Conservation (phyloP, 2,113 vertebrate genomes). For the Gymnocephalus cernua region DNA sequence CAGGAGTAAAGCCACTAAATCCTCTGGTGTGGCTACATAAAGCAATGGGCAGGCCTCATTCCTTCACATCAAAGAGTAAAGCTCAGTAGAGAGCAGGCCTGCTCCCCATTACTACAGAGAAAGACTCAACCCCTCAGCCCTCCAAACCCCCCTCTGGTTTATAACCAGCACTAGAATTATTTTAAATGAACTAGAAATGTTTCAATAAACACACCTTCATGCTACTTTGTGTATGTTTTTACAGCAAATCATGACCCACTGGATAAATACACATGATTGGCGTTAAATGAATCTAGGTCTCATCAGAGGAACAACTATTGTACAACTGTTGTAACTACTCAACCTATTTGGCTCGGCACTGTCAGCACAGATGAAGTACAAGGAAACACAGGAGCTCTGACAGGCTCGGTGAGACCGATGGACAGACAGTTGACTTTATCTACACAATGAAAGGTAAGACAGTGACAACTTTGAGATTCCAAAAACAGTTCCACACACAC, state of each 20-base stretch:
- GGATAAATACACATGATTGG: constrained; percentile 21
- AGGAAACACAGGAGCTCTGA: constrained; percentile 32
- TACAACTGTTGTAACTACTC: neutral
- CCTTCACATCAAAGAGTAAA: constrained; percentile 74
- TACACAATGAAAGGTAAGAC: constrained; percentile 25
- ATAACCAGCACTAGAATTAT: constrained; percentile 35
- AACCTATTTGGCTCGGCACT: neutral
- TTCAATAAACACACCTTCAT: constrained; percentile 13
- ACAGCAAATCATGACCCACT: neutral
- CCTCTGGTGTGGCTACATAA: constrained; percentile 44
- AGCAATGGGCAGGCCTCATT: constrained; percentile 62
- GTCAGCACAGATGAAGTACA: constrained; percentile 26
- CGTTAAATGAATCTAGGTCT: neutral
- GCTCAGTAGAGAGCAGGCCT: constrained; percentile 41
- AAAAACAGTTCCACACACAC: constrained; percentile 2
- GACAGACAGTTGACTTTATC: constrained; percentile 46
- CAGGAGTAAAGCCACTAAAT: constrained; percentile 59
- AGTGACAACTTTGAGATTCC: constrained; percentile 33
- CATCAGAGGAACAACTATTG: constrained; percentile 5
- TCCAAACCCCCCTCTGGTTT: constrained; percentile 14
- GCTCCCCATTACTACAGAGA: constrained; percentile 30
- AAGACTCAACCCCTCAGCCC: constrained; percentile 22
- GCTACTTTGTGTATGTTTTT: neutral
- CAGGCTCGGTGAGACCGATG: constrained; percentile 17
- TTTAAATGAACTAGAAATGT: constrained; percentile 47